Evolutionary conservation across 1,140 invertebrate genomes (phyloP).

Genomic region (Radopholus similis): DNA sequence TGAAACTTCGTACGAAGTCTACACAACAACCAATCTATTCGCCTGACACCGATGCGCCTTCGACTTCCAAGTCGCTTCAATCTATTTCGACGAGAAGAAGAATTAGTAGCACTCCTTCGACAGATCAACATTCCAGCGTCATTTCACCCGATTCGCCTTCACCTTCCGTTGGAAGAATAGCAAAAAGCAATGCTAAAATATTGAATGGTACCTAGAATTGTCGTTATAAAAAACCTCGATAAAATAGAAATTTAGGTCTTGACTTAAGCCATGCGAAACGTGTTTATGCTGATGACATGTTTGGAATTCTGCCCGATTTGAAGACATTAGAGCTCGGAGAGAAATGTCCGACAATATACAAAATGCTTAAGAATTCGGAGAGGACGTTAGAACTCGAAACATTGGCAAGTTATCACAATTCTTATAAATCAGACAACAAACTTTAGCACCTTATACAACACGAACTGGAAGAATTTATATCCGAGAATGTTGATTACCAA

Average conservation of each 20-base stretch:
- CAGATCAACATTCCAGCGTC: slow-evolving; percentile 6
- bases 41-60: neutral
- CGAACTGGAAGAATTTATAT: slow-evolving; percentile 31
- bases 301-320: slow-evolving; percentile 2
- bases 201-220: slow-evolving; percentile 32
- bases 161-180: slow-evolving; percentile 23
- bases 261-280: slow-evolving; percentile 5
- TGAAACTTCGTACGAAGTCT: neutral
- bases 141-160: slow-evolving; percentile 31
- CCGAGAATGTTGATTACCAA: slow-evolving; percentile 34
- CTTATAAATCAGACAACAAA: neutral
- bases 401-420: slow-evolving; percentile 6
- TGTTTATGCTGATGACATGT: neutral
- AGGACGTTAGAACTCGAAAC: slow-evolving; percentile 1
- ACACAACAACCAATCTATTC: neutral
- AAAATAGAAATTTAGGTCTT: slow-evolving; percentile 17
- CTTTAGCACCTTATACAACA: slow-evolving; percentile 32
- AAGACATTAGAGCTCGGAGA: slow-evolving; percentile 15
- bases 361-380: slow-evolving; percentile 1
- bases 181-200: slow-evolving; percentile 36
- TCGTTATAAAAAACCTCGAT: too few relatives aligned
- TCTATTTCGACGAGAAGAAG: too few relatives aligned
- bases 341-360: slow-evolving; percentile 5
- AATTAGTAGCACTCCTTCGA: slow-evolving; percentile 1
- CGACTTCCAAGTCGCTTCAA: too few relatives aligned